Evolutionary conservation across 2,888 invertebrate species (phyloP).

Genomic region (Chirona hameri): DNA sequence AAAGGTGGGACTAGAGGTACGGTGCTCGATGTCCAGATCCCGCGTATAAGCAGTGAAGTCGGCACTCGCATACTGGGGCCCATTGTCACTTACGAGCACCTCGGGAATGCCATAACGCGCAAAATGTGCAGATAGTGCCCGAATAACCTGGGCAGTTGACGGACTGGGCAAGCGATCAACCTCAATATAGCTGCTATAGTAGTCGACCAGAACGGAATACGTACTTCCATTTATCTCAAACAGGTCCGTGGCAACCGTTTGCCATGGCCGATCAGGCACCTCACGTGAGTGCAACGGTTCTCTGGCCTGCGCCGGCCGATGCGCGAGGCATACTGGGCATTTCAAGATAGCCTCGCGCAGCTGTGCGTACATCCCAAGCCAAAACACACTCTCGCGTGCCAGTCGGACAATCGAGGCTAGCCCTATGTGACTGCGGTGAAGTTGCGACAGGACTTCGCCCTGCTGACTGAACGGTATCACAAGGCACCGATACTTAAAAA

Average conservation of each 20-base stretch:
- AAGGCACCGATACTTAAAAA: background rate
- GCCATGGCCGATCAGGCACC: background rate
- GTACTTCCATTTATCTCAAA: background rate
- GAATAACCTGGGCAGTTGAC: background rate
- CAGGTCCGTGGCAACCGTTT: background rate
- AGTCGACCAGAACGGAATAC: background rate
- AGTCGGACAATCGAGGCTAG: background rate
- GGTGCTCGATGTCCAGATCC: background rate
- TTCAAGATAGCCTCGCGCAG: background rate
- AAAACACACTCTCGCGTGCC: background rate
- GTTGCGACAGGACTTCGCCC: background rate
- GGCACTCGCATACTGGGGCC: background rate
- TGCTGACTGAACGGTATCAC: background rate
- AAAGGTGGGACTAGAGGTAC: background rate
- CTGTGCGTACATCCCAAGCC: background rate
- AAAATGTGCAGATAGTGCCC: background rate
- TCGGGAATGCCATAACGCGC: background rate
- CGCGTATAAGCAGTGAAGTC: background rate
- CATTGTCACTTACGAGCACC: background rate
- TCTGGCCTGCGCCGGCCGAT: background rate
- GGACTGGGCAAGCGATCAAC: background rate
- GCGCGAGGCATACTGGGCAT: background rate
- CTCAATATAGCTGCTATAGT: background rate
- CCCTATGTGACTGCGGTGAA: background rate
- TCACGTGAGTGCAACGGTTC: background rate